Percentiles rank a stretch among this genome's conserved stretches.
These are phyloP conservation scores for Sylvicola cinctus DNA, from an alignment of 2,888 invertebrate species.

Conservation along the genomic window DNA sequence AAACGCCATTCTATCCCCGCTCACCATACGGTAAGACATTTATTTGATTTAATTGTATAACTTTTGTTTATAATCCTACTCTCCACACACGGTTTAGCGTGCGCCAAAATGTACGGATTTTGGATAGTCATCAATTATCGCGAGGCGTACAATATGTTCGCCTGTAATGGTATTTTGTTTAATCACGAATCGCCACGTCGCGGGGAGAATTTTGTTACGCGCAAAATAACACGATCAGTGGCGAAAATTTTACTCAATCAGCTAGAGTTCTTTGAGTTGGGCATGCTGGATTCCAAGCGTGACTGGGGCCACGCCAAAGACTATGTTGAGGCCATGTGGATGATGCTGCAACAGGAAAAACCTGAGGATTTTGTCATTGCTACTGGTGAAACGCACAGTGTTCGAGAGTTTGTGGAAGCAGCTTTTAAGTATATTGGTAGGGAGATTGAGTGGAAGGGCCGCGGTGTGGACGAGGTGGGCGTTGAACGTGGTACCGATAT, in stretches of 20 bases:
- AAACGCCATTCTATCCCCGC: conserved; percentile 87
- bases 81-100: conserved; percentile 36
- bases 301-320: conserved; percentile 98
- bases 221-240: conserved; percentile 93
- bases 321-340: conserved; percentile 99
- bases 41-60: neutral
- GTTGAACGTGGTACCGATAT: conserved; percentile 45
- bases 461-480: conserved; percentile 58
- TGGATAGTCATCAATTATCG: conserved; percentile 94
- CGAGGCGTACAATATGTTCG: conserved; percentile 88
- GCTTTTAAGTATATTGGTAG: conserved; percentile 70
- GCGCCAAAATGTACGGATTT: conserved; percentile 86
- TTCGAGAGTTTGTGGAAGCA: conserved; percentile 86
- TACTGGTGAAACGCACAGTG: conserved; percentile 86
- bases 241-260: conserved; percentile 87
- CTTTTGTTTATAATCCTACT: conserved; percentile 2
- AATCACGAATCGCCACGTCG: conserved; percentile 92
- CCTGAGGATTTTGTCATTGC: conserved; percentile 97
- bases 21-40: conserved; percentile 71
- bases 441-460: conserved; percentile 72
- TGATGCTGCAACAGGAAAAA: conserved; percentile 83
- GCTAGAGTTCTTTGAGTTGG: conserved; percentile 68
- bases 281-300: conserved; percentile 83
- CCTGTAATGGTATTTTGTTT: conserved; percentile 89
- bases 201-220: conserved; percentile 95